These are phyloP conservation scores for Trachemys scripta DNA, from an alignment of 2,113 vertebrate genomes.

Conservation along the genomic window DNA sequence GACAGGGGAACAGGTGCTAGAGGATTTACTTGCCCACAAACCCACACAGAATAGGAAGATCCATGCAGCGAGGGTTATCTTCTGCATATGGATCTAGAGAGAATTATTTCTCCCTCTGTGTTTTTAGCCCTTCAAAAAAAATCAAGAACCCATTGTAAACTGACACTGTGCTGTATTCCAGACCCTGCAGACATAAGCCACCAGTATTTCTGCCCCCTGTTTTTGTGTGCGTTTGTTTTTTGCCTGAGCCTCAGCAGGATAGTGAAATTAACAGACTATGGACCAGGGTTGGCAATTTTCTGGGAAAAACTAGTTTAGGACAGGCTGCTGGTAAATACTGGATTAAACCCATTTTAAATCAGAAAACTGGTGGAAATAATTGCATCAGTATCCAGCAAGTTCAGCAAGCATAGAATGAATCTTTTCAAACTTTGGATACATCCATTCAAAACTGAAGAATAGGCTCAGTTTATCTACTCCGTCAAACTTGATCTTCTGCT, in stretches of 20 bases:
- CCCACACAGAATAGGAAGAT: background rate
- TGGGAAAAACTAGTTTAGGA: background rate
- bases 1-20: background rate
- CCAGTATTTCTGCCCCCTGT: background rate
- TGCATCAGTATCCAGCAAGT: background rate
- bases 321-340: background rate
- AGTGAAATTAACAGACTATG: background rate
- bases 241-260: background rate
- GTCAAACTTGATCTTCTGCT: background rate
- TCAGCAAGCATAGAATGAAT: background rate
- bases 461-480: background rate
- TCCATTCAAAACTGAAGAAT: background rate
- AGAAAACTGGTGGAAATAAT: background rate
- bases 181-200: background rate
- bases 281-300: background rate
- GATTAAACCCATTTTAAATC: background rate
- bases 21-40: background rate
- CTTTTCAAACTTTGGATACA: background rate
- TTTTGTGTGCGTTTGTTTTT: background rate
- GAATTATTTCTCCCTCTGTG: background rate
- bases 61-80: accelerated
- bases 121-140: background rate
- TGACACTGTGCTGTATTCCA: background rate
- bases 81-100: background rate
- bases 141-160: too few species aligned